Base-by-base conservation (phyloP, 2,113 vertebrate species). In the Chionomys nivalis region DNA sequence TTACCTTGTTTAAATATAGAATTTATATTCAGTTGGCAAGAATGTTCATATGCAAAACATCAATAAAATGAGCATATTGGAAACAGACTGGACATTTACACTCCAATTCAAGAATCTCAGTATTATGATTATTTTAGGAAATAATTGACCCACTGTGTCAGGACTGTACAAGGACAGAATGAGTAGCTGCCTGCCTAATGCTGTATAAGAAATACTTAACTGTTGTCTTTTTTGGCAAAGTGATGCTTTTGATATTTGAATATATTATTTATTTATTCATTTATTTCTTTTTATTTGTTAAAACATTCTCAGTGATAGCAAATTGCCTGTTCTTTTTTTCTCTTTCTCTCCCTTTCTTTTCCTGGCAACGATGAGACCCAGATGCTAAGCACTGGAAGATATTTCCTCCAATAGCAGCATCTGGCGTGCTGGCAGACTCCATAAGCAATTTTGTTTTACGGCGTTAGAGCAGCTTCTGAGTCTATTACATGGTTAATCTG, bases 401-500 rank as follows among this genome's bases (percentile, higher is more conserved):
- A 98, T 96, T 98, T 98, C 96, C 98, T 98, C 96, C 97, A 98
- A 97, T 87, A 97, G 94, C 94, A 98, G 91, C 97, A 98, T 98
- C 98, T 98, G 98, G 96, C 87, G 28, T 93, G 97, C 98, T 98
- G 98, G 98, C 98, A 98, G 95, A 96, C 96, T 98, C 94, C 92
- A 93, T 97, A 98, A 98, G 96, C 97, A 98, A 98, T 98, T 99
- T 98, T 98, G 96, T 98, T 98, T 98, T 98, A 97, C 89, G 97
- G 97, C 96, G 98, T 97, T 98, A 98, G 98, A 98, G 96, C 95
- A 98, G 96, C 97, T 98, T 98, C 98, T 98, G 96, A 94, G 97
- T 98, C 97, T 98, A 98, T 98, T 98, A 98, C 97, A 98, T 98
- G 97, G 98, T 98, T 98, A 98, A 98, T 98, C 97, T 97, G 97